phyloP scores from a whole-genome alignment of 23 tunicate species.

The Halocynthia aurantium region DNA sequence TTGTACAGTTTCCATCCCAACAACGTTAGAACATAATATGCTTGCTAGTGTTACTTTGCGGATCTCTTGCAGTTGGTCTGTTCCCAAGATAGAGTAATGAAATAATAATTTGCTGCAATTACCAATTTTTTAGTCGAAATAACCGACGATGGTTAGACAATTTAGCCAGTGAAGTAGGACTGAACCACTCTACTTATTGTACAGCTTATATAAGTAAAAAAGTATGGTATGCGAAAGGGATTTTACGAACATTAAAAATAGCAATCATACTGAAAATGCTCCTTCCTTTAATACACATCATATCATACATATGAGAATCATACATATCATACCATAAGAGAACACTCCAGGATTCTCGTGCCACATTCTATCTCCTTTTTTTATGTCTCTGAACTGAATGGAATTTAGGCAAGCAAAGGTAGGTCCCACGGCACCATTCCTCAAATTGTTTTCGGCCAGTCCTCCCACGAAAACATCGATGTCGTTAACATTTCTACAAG shows the following conservation, averaged over 20 bases:
- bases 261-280: no score
- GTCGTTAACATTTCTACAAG: slow-evolving; percentile 72
- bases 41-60: slow-evolving; percentile 51
- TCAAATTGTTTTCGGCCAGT: slow-evolving; percentile 47
- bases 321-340: slow-evolving; percentile 17
- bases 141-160: no score
- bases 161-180: no score
- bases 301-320: background rate
- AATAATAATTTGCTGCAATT: no score
- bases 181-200: no score
- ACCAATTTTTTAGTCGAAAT: no score
- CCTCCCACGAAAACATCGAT: slow-evolving; percentile 77
- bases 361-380: slow-evolving; percentile 74
- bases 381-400: slow-evolving; percentile 66
- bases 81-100: background rate
- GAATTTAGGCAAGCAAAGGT: slow-evolving; percentile 71
- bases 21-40: slow-evolving; percentile 55
- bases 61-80: slow-evolving; percentile 66
- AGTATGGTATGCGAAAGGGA: no score
- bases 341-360: slow-evolving; percentile 67
- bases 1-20: slow-evolving; percentile 51
- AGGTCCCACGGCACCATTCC: slow-evolving; percentile 62
- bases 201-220: no score
- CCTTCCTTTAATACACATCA: no score
- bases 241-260: no score